Conservation (phyloP, 2,888 invertebrate species). For the Cynaeus angustus region DNA sequence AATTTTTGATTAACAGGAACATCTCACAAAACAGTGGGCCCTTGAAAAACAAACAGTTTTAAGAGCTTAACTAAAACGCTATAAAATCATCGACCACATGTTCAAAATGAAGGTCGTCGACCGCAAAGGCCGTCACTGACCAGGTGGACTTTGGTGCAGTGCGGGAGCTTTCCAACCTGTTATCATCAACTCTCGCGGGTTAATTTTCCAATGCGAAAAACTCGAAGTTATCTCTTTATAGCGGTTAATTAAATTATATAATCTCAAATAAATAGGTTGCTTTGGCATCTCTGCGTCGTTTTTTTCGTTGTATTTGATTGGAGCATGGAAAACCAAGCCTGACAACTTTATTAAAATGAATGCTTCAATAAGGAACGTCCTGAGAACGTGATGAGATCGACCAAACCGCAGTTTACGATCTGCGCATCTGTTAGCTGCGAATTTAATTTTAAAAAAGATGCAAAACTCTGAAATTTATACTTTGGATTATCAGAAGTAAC, state of each 20-base stretch:
- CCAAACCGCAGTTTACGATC: constrained; percentile 5
- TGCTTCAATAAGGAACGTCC: constrained; percentile 23
- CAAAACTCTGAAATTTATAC: constrained; percentile 5
- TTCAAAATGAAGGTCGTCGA: constrained; percentile 51
- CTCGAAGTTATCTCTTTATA: constrained; percentile 14
- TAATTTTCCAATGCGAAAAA: constrained; percentile 21
- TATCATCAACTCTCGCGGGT: constrained; percentile 13
- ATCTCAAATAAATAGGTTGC: not conserved
- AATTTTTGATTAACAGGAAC: constrained; percentile 26
- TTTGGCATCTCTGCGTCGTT: too few relatives aligned
- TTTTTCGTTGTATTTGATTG: constrained; percentile 23
- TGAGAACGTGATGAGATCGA: constrained; percentile 11
- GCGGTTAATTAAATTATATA: constrained; percentile 9
- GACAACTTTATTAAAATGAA: constrained; percentile 27
- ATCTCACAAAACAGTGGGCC: constrained; percentile 11
- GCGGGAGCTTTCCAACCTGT: constrained; percentile 31
- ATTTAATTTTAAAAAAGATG: constrained; percentile 17
- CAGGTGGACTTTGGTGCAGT: constrained; percentile 38
- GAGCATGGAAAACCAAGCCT: not conserved
- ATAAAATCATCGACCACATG: constrained; percentile 55
- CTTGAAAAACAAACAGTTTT: constrained; percentile 48
- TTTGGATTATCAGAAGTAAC: not conserved
- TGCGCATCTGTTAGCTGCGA: constrained; percentile 9
- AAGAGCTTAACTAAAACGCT: constrained; percentile 48
- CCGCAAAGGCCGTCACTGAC: constrained; percentile 49